Evolutionary conservation across 2,888 invertebrate species (phyloP).

Genomic region (Ichneumoninae sp.): DNA sequence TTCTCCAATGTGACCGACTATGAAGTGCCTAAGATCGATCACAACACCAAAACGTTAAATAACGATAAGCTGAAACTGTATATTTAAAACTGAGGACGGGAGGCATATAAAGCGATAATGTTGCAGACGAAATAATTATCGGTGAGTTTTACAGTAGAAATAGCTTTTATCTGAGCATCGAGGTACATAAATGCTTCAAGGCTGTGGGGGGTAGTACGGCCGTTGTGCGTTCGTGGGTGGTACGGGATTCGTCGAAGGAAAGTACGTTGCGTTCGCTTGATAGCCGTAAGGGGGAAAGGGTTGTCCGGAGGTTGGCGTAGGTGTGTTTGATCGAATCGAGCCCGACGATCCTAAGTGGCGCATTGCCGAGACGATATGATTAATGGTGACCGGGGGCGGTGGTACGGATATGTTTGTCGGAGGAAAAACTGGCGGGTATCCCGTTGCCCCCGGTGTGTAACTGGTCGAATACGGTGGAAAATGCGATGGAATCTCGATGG

Average conservation of each 20-base stretch:
- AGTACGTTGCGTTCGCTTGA: conserved; percentile 79
- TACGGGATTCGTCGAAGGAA: conserved; percentile 76
- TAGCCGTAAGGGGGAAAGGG: conserved; percentile 79
- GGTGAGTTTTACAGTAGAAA: background rate
- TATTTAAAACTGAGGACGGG: conserved; percentile 29
- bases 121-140: background rate
- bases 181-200: conserved; percentile 57
- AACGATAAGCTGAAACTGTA: conserved; percentile 61
- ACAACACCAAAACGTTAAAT: conserved; percentile 64
- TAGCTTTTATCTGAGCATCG: background rate
- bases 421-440: conserved; percentile 81
- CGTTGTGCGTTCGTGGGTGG: conserved; percentile 77
- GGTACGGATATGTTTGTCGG: conserved; percentile 81
- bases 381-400: conserved; percentile 81
- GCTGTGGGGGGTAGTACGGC: conserved; percentile 80
- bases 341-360: conserved; percentile 75
- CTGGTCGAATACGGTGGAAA: conserved; percentile 79
- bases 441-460: conserved; percentile 76
- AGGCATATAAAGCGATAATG: background rate
- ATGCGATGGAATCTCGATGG: conserved; percentile 77
- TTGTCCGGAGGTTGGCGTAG: conserved; percentile 73
- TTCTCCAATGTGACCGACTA: conserved; percentile 73
- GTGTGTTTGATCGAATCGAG: conserved; percentile 75
- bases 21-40: conserved; percentile 45
- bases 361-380: conserved; percentile 80